Conservation (phyloP, 2,113 vertebrate genomes). For the Malurus alboscapulatus region DNA sequence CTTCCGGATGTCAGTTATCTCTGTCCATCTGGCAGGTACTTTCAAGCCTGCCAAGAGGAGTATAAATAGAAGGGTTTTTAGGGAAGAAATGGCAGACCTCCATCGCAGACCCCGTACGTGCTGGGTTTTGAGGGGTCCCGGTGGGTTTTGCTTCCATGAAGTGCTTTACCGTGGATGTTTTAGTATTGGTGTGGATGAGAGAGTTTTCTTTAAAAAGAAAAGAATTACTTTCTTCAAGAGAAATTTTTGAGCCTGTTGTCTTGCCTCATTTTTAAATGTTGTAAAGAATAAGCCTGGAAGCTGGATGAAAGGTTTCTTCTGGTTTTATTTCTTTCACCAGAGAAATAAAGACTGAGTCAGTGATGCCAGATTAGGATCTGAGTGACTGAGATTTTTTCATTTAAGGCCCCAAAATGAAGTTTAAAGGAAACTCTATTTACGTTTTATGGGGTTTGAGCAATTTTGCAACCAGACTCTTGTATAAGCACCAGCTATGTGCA, state of each 20-base stretch:
- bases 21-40: slow-evolving; percentile 55
- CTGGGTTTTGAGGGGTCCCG: not conserved
- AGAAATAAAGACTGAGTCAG: not conserved
- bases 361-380: not conserved
- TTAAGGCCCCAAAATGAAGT: not conserved
- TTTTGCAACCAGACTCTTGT: not conserved
- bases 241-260: not conserved
- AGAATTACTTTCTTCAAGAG: not conserved
- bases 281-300: not conserved
- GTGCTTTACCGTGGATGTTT: not conserved
- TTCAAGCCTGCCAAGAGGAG: not conserved
- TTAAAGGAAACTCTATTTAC: not conserved
- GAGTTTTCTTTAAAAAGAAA: not conserved
- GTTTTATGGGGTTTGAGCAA: not conserved
- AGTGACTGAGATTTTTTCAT: not conserved
- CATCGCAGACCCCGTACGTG: not conserved
- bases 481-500: not conserved
- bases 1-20: slow-evolving; percentile 39
- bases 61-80: slow-evolving; percentile 23
- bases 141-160: not conserved
- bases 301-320: not conserved
- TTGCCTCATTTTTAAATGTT: not conserved
- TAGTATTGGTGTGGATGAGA: not conserved
- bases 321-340: not conserved
- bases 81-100: not conserved